A percentile compares a stretch with the other conserved stretches of the same genome.
Evolutionary conservation across 2,797 vertebrate species (phyloP).

Genomic region (Botia kubotai): DNA sequence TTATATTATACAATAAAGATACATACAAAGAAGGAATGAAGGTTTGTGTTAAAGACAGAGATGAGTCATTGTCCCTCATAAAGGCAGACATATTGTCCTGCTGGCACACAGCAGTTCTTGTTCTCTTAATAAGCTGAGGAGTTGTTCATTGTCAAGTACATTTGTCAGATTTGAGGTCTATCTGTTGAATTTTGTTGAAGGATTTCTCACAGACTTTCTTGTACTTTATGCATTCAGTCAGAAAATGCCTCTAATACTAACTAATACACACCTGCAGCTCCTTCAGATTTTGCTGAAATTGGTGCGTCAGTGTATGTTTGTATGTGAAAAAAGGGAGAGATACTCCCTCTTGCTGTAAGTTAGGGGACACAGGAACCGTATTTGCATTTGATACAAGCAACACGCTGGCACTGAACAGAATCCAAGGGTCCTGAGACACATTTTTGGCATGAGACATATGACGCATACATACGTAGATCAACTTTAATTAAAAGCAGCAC

Average conservation of each 20-base stretch:
- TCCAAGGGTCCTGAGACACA: too few relatives aligned
- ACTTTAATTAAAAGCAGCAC: too few relatives aligned
- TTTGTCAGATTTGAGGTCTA: neutral
- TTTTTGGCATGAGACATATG: neutral
- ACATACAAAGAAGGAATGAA: neutral
- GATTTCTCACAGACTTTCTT: conserved; percentile 36
- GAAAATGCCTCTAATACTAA: conserved; percentile 12
- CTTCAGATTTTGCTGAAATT: conserved; percentile 14
- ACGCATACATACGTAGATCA: too few relatives aligned
- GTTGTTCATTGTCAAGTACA: neutral
- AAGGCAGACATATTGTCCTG: neutral
- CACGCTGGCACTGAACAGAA: too few relatives aligned
- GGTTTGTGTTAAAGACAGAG: neutral
- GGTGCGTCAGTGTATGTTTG: neutral
- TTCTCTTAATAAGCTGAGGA: neutral
- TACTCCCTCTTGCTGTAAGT: neutral
- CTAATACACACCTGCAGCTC: conserved; percentile 31
- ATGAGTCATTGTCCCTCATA: neutral
- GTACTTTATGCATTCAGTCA: conserved; percentile 20
- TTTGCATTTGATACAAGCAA: too few relatives aligned
- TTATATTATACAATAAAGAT: neutral
- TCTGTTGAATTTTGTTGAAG: conserved; percentile 22
- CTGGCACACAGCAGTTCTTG: neutral
- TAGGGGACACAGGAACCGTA: neutral
- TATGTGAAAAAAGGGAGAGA: neutral